Evolutionary conservation across 2,797 vertebrate genomes (phyloP).

Genomic region (Uromys caudimaculatus): DNA sequence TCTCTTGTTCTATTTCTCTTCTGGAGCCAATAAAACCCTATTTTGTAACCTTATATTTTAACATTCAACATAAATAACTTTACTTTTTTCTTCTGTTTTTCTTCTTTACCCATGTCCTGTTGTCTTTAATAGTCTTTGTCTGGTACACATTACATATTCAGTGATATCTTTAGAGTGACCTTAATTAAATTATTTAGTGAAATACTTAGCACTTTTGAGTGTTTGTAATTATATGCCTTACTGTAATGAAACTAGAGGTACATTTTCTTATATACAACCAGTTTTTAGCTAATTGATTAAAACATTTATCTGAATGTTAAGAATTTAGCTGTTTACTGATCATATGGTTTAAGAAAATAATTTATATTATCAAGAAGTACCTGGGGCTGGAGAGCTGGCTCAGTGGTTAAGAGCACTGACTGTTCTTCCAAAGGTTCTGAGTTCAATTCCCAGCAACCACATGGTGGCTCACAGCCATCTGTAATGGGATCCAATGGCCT

Average conservation of each 20-base stretch:
- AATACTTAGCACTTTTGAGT: conserved; percentile 7
- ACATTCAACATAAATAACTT: neutral
- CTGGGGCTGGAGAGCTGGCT: too few relatives aligned
- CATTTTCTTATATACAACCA: conserved; percentile 6
- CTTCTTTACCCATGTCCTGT: neutral
- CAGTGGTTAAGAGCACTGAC: too few relatives aligned
- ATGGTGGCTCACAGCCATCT: too few relatives aligned
- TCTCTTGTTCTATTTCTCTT: neutral
- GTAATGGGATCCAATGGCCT: too few relatives aligned
- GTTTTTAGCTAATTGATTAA: conserved; percentile 49
- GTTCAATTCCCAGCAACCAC: too few relatives aligned
- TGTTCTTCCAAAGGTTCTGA: too few relatives aligned
- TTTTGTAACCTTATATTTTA: neutral
- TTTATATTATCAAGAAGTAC: conserved; percentile 38
- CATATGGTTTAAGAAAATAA: conserved; percentile 33
- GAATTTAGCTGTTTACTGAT: conserved; percentile 47
- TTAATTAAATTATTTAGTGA: conserved; percentile 48
- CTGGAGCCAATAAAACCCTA: conserved; percentile 24
- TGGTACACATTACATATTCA: neutral
- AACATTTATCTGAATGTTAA: conserved; percentile 56
- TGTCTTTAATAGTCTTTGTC: neutral
- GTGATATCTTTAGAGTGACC: neutral
- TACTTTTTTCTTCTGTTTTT: neutral
- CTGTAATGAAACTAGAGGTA: conserved; percentile 44
- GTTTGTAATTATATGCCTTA: conserved; percentile 45